phyloP scores from a whole-genome alignment of 2,888 invertebrate species.

The Blomia tropicalis region DNA sequence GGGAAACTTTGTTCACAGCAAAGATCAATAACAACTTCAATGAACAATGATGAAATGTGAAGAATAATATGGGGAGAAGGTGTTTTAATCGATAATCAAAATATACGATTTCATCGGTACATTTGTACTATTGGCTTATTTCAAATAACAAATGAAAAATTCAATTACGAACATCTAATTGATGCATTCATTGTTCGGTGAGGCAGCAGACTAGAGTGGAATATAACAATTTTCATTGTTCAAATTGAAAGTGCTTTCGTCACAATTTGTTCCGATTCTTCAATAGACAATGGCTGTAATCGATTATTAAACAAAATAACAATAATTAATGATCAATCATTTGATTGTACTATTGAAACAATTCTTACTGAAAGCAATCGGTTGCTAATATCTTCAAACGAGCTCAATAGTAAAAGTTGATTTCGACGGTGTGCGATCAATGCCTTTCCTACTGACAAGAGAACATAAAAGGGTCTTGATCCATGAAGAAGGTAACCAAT shows the following conservation, averaged over 20 bases:
- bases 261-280: slow-evolving; percentile 21
- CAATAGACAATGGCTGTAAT: slow-evolving; percentile 22
- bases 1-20: background rate
- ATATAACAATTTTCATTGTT: no score
- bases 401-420: slow-evolving; percentile 13
- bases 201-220: no score
- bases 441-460: slow-evolving; percentile 19
- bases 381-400: slow-evolving; percentile 17
- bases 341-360: no score
- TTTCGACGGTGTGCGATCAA: slow-evolving; percentile 6
- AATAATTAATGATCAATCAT: no score
- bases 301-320: background rate
- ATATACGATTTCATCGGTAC: no score
- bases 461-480: slow-evolving; percentile 15
- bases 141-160: no score
- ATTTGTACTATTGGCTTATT: no score
- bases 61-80: no score
- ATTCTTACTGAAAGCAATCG: slow-evolving; percentile 17
- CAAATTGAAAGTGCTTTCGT: slow-evolving; percentile 6
- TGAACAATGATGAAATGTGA: slow-evolving; percentile 1
- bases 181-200: no score
- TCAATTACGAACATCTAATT: no score
- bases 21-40: background rate
- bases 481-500: slow-evolving; percentile 16
- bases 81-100: no score